Conservation (phyloP, 2,113 vertebrate genomes). For the Anhinga rufa region DNA sequence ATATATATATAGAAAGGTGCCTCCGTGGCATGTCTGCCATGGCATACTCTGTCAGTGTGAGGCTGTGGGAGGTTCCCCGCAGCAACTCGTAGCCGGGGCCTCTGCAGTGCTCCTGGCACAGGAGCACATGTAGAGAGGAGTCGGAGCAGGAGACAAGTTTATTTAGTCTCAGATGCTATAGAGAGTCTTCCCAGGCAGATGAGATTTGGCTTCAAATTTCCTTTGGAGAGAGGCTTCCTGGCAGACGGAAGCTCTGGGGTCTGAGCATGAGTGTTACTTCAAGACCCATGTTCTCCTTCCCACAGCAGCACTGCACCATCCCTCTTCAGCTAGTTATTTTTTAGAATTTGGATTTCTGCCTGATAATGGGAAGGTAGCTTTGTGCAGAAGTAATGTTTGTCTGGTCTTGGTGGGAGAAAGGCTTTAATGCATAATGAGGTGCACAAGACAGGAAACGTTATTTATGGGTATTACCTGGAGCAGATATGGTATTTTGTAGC, state of each 20-base stretch:
- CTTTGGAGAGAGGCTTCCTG: background rate
- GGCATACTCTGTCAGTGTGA: background rate
- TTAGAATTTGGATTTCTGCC: background rate
- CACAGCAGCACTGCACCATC: background rate
- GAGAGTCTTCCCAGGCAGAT: background rate
- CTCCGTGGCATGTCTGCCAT: background rate
- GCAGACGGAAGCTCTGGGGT: background rate
- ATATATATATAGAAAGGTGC: background rate
- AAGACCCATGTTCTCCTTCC: background rate
- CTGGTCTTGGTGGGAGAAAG: background rate
- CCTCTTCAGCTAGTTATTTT: background rate
- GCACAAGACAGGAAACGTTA: background rate
- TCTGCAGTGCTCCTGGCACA: background rate
- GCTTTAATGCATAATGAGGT: background rate
- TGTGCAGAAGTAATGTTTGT: background rate
- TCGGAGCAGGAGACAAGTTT: background rate
- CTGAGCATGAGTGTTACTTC: background rate
- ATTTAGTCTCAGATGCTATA: background rate
- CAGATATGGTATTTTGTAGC: background rate
- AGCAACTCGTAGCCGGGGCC: fast-evolving
- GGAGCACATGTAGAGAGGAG: background rate
- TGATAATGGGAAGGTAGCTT: background rate
- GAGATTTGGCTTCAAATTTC: background rate
- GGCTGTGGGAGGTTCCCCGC: fast-evolving
- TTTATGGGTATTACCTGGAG: background rate